phyloP scores from a whole-genome alignment of 1,140 invertebrate species.

The Pemphigus obesinymphae region DNA sequence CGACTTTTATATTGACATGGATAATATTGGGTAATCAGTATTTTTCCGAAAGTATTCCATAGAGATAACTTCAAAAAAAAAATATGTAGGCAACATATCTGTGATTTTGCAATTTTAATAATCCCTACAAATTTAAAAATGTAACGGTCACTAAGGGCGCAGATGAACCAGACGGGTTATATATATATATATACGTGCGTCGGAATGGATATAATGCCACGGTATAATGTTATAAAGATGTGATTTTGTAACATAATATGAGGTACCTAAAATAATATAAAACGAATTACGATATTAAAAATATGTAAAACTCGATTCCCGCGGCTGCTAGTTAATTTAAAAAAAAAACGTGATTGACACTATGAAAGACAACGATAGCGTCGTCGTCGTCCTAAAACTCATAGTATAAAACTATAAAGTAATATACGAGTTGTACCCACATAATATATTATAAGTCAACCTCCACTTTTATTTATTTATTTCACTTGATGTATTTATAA shows the following conservation, averaged over 20 bases:
- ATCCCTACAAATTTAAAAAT: no score
- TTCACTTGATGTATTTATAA: background rate
- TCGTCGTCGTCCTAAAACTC: background rate
- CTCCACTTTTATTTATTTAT: background rate
- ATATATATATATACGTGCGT: background rate
- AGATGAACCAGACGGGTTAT: no score
- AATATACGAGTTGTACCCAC: background rate
- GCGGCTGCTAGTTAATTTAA: background rate
- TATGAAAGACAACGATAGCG: background rate
- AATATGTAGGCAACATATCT: no score
- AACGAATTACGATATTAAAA: background rate
- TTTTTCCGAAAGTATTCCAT: no score
- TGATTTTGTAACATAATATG: no score
- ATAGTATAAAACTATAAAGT: background rate
- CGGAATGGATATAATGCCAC: no score
- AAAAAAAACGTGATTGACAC: slow-evolving; percentile 15
- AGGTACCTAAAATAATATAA: background rate
- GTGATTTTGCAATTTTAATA: no score
- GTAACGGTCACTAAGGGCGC: no score
- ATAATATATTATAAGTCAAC: background rate
- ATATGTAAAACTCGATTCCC: background rate
- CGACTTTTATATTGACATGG: no score
- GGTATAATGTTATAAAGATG: no score
- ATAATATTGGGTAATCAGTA: no score
- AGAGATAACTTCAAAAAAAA: no score